Percentiles rank a stretch among this genome's conserved stretches.
phyloP scores from a whole-genome alignment of 2,888 invertebrate species.

The Caenorhabditis auriculariae region DNA sequence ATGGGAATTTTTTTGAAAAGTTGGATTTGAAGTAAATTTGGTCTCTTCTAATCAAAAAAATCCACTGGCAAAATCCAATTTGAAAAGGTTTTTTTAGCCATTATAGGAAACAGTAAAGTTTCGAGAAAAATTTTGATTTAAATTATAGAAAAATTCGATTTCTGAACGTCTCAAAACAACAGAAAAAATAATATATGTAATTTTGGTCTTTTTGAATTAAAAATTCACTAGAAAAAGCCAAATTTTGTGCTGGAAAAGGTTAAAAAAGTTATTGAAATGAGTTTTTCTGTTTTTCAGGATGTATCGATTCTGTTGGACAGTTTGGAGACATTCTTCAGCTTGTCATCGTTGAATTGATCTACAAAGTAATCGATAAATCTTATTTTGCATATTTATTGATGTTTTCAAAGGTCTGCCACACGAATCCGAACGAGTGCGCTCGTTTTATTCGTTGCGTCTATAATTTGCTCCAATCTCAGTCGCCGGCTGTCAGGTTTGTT shows the following conservation, averaged over 20 bases:
- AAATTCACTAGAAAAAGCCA: no score
- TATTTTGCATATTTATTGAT: not conserved
- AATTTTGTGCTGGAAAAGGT: no score
- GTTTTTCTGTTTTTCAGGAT: constrained; percentile 19
- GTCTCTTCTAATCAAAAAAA: no score
- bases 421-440: constrained; percentile 90
- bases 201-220: no score
- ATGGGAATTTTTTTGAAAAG: no score
- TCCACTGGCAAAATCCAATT: no score
- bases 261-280: no score
- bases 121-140: not conserved
- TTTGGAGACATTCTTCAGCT: constrained; percentile 95
- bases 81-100: no score
- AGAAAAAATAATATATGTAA: not conserved
- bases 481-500: constrained; percentile 81
- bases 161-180: not conserved
- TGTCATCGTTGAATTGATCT: constrained; percentile 97
- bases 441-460: constrained; percentile 98
- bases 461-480: constrained; percentile 88
- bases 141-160: not conserved
- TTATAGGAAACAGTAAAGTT: no score
- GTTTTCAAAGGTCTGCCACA: constrained; percentile 80
- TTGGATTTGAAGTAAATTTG: no score
- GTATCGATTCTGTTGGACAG: constrained; percentile 69
- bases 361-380: constrained; percentile 74